Conservation (phyloP, 2,113 vertebrate genomes). For the Crotalus helleri region DNA sequence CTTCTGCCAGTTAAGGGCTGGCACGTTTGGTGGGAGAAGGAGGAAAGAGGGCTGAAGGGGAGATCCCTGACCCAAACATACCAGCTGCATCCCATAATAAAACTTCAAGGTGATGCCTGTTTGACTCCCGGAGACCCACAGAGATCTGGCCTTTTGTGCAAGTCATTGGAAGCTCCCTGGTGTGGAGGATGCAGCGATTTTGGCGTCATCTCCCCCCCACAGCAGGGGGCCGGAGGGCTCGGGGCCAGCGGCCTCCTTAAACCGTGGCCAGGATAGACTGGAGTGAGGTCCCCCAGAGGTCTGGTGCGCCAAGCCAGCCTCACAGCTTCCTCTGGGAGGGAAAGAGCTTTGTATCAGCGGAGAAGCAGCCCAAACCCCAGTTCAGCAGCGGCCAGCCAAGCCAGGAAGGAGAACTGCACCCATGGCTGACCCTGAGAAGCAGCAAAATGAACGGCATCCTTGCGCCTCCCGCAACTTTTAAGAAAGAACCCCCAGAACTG, state of each 20-base stretch:
- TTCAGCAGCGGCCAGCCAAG: background rate
- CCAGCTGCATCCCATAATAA: background rate
- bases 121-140: background rate
- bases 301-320: background rate
- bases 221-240: background rate
- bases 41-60: background rate
- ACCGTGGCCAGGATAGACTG: background rate
- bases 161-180: background rate
- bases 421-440: background rate
- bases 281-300: background rate
- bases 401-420: background rate
- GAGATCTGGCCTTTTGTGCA: background rate
- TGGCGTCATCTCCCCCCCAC: too few species aligned
- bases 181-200: background rate
- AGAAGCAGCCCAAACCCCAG: background rate
- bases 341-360: background rate
- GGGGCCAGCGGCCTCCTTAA: background rate
- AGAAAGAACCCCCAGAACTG: background rate
- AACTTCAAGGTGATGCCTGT: background rate
- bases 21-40: background rate
- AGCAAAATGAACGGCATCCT: background rate
- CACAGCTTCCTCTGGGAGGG: background rate
- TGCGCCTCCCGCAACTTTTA: background rate
- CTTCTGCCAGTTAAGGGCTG: background rate
- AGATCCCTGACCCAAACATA: background rate